Evolutionary conservation across 1,140 invertebrate genomes (phyloP).

Genomic region (Choristoneura fumiferana): DNA sequence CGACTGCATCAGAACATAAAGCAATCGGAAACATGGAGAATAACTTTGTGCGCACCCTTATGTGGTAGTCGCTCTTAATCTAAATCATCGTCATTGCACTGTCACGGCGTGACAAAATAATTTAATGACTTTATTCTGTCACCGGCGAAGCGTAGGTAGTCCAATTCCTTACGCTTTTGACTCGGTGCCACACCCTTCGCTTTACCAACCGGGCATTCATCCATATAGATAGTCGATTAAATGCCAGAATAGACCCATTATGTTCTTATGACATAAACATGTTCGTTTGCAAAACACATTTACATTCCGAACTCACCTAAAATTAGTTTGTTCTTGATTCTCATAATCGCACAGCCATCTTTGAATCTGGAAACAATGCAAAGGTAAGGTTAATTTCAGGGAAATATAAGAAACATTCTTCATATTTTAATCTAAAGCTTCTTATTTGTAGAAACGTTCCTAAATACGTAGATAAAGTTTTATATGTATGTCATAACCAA

Average conservation of each 20-base stretch:
- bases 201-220: slow-evolving; percentile 41
- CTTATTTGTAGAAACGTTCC: no score
- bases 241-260: slow-evolving; percentile 48
- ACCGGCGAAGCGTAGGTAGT: slow-evolving; percentile 48
- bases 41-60: slow-evolving; percentile 19
- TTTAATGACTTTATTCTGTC: slow-evolving; percentile 52
- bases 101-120: slow-evolving; percentile 41
- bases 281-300: slow-evolving; percentile 45
- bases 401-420: no score
- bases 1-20: slow-evolving; percentile 11
- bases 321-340: slow-evolving; percentile 38
- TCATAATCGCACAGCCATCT: slow-evolving; percentile 63
- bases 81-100: slow-evolving; percentile 41
- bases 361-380: slow-evolving; percentile 57
- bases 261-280: slow-evolving; percentile 39
- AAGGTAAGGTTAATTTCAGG: slow-evolving; percentile 24
- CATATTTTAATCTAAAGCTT: no score
- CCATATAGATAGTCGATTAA: slow-evolving; percentile 54
- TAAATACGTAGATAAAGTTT: no score
- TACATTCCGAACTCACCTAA: slow-evolving; percentile 57
- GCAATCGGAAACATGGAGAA: slow-evolving; percentile 23
- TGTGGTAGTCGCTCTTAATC: slow-evolving; percentile 9
- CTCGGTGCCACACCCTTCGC: slow-evolving; percentile 43
- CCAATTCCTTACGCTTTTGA: slow-evolving; percentile 37
- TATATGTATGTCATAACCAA: no score